Evolutionary conservation across 2,888 invertebrate species (phyloP).

Genomic region (Diachrysia chrysitis): DNA sequence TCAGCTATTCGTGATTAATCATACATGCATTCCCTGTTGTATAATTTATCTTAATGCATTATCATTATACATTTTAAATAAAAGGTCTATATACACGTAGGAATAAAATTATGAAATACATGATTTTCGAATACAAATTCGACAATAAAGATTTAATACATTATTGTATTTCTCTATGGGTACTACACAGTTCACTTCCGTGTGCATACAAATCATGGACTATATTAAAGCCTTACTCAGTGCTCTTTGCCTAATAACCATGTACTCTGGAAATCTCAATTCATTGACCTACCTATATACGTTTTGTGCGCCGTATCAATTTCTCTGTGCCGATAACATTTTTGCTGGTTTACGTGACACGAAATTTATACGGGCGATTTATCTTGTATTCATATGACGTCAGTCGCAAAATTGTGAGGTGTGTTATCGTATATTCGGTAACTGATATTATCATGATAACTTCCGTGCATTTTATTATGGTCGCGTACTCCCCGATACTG

Average conservation of each 20-base stretch:
- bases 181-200: too few species aligned
- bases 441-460: slow-evolving; percentile 73
- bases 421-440: slow-evolving; percentile 78
- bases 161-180: too few species aligned
- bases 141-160: neutral
- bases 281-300: slow-evolving; percentile 80
- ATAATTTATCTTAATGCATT: slow-evolving; percentile 39
- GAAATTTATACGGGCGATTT: slow-evolving; percentile 87
- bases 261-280: slow-evolving; percentile 63
- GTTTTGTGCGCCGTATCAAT: slow-evolving; percentile 81
- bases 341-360: slow-evolving; percentile 86
- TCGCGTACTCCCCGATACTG: slow-evolving; percentile 41
- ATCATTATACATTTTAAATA: slow-evolving; percentile 29
- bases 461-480: slow-evolving; percentile 70
- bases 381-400: slow-evolving; percentile 86
- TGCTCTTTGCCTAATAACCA: neutral
- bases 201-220: too few species aligned
- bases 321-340: slow-evolving; percentile 85
- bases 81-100: slow-evolving; percentile 18
- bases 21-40: slow-evolving; percentile 34
- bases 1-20: slow-evolving; percentile 24
- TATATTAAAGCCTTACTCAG: too few species aligned
- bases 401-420: slow-evolving; percentile 83
- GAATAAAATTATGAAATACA: slow-evolving; percentile 1
- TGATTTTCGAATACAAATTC: neutral